Evolutionary conservation across 2,113 vertebrate genomes (phyloP).

Genomic region (Eulacestoma nigropectus): DNA sequence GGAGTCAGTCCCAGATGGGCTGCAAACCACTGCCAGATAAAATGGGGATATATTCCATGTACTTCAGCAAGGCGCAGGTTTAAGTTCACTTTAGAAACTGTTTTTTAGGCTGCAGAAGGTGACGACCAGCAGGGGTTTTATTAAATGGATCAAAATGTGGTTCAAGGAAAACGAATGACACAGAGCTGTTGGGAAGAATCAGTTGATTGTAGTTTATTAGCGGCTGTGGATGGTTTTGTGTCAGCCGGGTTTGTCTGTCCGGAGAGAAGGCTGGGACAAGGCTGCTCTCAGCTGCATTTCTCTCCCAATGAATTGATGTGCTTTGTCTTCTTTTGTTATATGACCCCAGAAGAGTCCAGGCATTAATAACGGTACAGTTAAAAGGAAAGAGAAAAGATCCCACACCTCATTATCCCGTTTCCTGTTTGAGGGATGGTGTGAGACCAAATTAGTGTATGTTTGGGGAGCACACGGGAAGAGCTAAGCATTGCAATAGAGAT

Average conservation of each 20-base stretch:
- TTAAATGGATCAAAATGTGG: not conserved
- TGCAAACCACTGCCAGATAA: not conserved
- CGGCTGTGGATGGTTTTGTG: not conserved
- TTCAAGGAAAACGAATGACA: not conserved
- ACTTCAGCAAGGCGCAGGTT: not conserved
- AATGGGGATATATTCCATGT: not conserved
- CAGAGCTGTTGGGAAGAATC: not conserved
- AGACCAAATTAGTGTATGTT: conserved; percentile 39
- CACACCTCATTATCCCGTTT: not conserved
- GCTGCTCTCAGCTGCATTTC: not conserved
- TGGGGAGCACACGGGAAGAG: conserved; percentile 4
- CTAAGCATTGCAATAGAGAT: conserved; percentile 37
- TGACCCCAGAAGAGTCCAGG: not conserved
- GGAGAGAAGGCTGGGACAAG: not conserved
- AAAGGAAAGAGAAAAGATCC: not conserved
- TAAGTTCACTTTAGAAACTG: not conserved
- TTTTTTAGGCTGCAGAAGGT: not conserved
- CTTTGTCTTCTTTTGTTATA: not conserved
- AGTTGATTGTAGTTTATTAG: not conserved
- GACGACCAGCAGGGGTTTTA: not conserved
- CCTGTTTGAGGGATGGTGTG: conserved; percentile 18
- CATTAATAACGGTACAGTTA: not conserved
- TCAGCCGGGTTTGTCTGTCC: not conserved
- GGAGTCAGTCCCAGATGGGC: not conserved
- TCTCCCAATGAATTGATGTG: not conserved